phyloP scores from a whole-genome alignment of 2,797 vertebrate genomes.

The Lagocephalus sceleratus region DNA sequence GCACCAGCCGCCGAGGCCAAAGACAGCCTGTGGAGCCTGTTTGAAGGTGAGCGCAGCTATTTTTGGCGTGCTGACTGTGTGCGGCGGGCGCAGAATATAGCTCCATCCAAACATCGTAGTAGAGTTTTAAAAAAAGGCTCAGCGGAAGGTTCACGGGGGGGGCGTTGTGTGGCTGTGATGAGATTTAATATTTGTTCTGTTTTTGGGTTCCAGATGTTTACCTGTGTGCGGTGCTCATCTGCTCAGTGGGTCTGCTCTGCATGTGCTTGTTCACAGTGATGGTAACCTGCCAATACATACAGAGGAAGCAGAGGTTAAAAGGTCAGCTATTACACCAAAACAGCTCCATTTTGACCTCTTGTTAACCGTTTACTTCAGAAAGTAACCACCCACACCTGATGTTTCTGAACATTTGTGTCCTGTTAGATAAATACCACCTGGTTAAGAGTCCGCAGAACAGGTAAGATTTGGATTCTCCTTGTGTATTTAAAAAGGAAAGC shows the following conservation, averaged over 20 bases:
- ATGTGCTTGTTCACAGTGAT: conserved; percentile 88
- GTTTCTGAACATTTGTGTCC: conserved; percentile 12
- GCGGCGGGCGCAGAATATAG: conserved; percentile 38
- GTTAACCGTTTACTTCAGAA: background rate
- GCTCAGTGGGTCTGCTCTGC: conserved; percentile 87
- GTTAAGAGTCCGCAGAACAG: conserved; percentile 92
- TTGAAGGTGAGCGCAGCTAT: conserved; percentile 74
- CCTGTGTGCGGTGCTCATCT: conserved; percentile 87
- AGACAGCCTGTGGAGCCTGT: conserved; percentile 77
- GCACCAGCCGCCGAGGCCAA: conserved; percentile 63
- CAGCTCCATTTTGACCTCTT: background rate
- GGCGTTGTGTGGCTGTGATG: background rate
- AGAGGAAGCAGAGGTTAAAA: conserved; percentile 85
- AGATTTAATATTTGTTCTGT: conserved; percentile 6
- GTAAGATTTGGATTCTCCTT: conserved; percentile 63
- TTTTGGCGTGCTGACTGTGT: conserved; percentile 33
- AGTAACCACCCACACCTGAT: background rate
- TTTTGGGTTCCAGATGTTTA: conserved; percentile 85
- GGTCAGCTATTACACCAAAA: conserved; percentile 63
- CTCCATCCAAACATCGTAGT: conserved; percentile 35
- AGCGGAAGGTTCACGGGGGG: background rate
- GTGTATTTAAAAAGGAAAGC: too few species aligned
- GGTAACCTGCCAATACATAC: conserved; percentile 87
- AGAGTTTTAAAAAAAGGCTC: conserved; percentile 33
- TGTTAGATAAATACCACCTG: conserved; percentile 87